Percentiles rank a stretch among this genome's conserved stretches.
Evolutionary conservation across 2,888 invertebrate species (phyloP).

Genomic region (Acronicta alni): DNA sequence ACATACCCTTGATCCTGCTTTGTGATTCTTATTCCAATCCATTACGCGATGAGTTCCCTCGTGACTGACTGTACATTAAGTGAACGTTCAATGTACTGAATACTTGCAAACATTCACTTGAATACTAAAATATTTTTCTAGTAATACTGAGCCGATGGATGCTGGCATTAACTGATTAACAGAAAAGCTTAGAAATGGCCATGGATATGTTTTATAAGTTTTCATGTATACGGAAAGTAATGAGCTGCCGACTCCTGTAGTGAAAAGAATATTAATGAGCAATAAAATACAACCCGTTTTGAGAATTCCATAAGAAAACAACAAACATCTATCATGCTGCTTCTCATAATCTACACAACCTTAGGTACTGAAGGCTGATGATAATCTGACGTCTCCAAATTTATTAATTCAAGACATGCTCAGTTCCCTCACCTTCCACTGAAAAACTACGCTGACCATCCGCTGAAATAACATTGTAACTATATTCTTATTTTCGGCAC

Average conservation of each 20-base stretch:
- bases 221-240: neutral
- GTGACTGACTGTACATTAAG: constrained; percentile 5
- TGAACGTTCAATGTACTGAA: constrained; percentile 10
- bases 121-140: neutral
- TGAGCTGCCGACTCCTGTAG: neutral
- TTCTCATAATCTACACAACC: too few relatives aligned
- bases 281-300: neutral
- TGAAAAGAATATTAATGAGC: neutral
- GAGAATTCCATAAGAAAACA: neutral
- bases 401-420: too few relatives aligned
- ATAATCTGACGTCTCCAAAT: too few relatives aligned
- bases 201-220: neutral
- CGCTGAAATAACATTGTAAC: too few relatives aligned
- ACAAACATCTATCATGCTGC: too few relatives aligned
- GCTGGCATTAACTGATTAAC: constrained; percentile 21
- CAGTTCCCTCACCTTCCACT: too few relatives aligned
- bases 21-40: constrained; percentile 17
- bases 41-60: constrained; percentile 16
- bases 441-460: too few relatives aligned
- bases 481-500: too few relatives aligned
- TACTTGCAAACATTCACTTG: constrained; percentile 11
- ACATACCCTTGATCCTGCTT: constrained; percentile 2
- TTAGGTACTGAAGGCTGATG: too few relatives aligned
- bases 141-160: neutral
- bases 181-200: neutral